Percentiles rank a stretch among this genome's conserved stretches.
phyloP scores from a whole-genome alignment of 2,113 vertebrate genomes.

The Podilymbus podiceps region DNA sequence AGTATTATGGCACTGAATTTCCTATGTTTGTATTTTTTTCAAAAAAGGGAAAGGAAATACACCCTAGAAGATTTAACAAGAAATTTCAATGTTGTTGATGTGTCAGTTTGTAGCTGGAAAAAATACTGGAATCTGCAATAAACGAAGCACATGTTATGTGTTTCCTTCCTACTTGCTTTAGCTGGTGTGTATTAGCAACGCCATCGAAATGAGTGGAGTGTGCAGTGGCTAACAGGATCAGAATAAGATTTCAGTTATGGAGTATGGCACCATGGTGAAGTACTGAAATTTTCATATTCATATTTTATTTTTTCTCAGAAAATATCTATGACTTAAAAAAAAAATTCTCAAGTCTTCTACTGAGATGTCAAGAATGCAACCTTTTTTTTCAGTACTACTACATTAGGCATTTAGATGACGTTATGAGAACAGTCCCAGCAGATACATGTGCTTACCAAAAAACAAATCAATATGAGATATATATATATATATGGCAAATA shows the following conservation, averaged over 20 bases:
- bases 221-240: neutral
- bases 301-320: neutral
- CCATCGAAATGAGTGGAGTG: neutral
- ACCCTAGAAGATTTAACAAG: neutral
- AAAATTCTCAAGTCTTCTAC: neutral
- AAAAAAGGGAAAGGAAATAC: neutral
- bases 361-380: neutral
- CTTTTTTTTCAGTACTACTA: neutral
- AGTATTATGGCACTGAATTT: neutral
- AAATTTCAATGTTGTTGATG: neutral
- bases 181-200: neutral
- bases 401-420: neutral
- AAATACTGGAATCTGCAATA: neutral
- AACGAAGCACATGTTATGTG: neutral
- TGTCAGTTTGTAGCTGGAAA: neutral
- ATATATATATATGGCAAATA: neutral
- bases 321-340: neutral
- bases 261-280: neutral
- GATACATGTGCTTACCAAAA: neutral
- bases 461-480: neutral
- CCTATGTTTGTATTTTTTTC: neutral
- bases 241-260: neutral
- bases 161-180: neutral
- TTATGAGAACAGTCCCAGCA: neutral
- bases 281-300: neutral